phyloP scores from a whole-genome alignment of 2,113 vertebrate genomes.

The Mystacornis crossleyi region DNA sequence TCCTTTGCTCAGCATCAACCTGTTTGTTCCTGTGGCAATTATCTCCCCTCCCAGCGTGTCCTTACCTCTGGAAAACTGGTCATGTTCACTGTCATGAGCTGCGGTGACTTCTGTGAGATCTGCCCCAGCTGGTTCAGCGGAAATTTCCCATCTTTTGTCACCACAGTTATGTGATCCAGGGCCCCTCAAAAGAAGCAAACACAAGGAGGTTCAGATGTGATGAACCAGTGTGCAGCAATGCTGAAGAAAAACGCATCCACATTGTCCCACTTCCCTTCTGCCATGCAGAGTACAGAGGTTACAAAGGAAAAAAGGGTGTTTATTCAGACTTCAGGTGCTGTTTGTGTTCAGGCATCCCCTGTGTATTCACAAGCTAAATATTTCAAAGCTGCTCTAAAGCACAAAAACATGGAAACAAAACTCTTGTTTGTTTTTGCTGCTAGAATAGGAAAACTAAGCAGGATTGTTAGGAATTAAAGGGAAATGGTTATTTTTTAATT shows the following conservation, averaged over 20 bases:
- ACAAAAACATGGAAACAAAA: not conserved
- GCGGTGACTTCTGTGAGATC: conserved; percentile 92
- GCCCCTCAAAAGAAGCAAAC: conserved; percentile 79
- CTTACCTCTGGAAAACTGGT: conserved; percentile 91
- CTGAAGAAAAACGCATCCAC: fast-evolving
- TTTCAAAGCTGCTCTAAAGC: not conserved
- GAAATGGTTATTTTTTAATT: not conserved
- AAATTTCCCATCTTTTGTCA: conserved; percentile 89
- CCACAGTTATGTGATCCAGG: conserved; percentile 89
- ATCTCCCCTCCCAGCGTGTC: not conserved
- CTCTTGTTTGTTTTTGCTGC: conserved; percentile 6
- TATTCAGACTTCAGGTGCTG: conserved; percentile 16
- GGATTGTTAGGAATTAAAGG: not conserved
- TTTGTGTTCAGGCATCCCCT: not conserved
- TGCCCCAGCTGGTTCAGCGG: conserved; percentile 95
- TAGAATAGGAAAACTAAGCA: not conserved
- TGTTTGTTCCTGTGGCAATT: not conserved
- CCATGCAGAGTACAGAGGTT: not conserved
- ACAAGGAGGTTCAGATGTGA: not conserved
- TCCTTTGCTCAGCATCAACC: not conserved
- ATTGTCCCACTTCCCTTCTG: not conserved
- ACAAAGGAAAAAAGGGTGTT: not conserved
- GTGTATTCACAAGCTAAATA: not conserved
- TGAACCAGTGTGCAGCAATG: not conserved
- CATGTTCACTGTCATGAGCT: conserved; percentile 93